Conservation (phyloP, 2,113 vertebrate species). For the Psettodes erumei region DNA sequence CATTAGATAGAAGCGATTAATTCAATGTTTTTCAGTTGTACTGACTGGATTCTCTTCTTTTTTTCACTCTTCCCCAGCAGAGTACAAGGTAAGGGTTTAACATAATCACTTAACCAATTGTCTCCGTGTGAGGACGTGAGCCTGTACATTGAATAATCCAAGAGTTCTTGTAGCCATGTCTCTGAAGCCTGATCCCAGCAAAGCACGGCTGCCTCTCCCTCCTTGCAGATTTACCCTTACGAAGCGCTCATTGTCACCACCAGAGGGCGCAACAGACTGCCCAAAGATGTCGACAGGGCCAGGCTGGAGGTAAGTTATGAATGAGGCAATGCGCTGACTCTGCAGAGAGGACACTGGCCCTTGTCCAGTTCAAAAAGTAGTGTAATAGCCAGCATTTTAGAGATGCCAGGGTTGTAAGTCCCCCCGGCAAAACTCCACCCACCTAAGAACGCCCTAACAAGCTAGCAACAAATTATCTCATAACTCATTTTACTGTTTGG, state of each 20-base stretch:
- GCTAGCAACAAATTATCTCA: not conserved
- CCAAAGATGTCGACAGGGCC: constrained; percentile 95
- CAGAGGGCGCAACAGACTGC: constrained; percentile 92
- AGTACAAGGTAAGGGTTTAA: constrained; percentile 91
- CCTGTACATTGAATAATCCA: constrained; percentile 1
- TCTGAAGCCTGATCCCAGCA: not conserved
- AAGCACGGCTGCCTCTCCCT: not conserved
- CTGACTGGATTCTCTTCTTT: constrained; percentile 58
- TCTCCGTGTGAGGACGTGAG: not conserved
- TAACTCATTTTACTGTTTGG: not conserved
- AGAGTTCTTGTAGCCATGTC: not conserved
- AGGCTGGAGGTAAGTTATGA: constrained; percentile 89
- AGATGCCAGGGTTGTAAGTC: not conserved
- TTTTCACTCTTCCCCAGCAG: constrained; percentile 78
- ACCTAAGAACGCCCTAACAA: not conserved
- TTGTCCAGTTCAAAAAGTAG: not conserved
- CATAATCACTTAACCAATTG: not conserved
- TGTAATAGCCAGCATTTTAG: not conserved
- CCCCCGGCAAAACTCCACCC: not conserved
- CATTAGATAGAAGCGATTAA: constrained; percentile 34
- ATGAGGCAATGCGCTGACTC: not conserved
- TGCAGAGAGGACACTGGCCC: not conserved
- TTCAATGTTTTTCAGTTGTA: constrained; percentile 16
- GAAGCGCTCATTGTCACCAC: constrained; percentile 96
- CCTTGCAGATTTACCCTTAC: constrained; percentile 92